These are phyloP conservation scores for Bradysia coprophila DNA, from an alignment of 1,140 invertebrate species.

Conservation along the genomic window DNA sequence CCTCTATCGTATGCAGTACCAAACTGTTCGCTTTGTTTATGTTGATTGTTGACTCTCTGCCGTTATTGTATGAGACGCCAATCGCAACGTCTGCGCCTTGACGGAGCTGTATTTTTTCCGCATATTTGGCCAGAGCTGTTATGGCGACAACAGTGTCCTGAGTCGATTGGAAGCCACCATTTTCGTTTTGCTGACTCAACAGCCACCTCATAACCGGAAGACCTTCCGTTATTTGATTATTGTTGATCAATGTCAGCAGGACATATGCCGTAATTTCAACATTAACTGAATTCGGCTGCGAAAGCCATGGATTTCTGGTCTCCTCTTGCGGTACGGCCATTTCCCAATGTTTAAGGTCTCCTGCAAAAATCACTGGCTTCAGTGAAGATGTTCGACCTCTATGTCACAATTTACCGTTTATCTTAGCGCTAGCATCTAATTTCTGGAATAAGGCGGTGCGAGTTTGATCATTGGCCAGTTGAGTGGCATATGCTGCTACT, in stretches of 20 bases:
- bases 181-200: conserved; percentile 48
- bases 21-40: conserved; percentile 44
- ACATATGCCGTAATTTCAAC: conserved; percentile 64
- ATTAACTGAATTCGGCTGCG: conserved; percentile 35
- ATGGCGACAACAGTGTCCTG: conserved; percentile 49
- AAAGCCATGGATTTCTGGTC: conserved; percentile 41
- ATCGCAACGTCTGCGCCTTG: conserved; percentile 31
- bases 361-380: background rate
- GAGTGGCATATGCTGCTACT: conserved; percentile 56
- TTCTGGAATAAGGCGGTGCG: conserved; percentile 9
- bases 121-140: conserved; percentile 46
- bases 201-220: conserved; percentile 48
- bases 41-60: conserved; percentile 29
- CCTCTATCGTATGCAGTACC: conserved; percentile 10
- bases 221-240: conserved; percentile 32
- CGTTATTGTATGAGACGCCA: conserved; percentile 7
- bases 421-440: conserved; percentile 11
- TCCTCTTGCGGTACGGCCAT: conserved; percentile 18
- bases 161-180: conserved; percentile 58
- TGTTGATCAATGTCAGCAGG: conserved; percentile 40
- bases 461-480: conserved; percentile 43
- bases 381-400: conserved; percentile 2
- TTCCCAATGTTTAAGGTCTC: conserved; percentile 12
- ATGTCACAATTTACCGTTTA: conserved; percentile 14
- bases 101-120: conserved; percentile 35